phyloP scores from a whole-genome alignment of 2,797 vertebrate genomes.

The Rhodeus uyekii region DNA sequence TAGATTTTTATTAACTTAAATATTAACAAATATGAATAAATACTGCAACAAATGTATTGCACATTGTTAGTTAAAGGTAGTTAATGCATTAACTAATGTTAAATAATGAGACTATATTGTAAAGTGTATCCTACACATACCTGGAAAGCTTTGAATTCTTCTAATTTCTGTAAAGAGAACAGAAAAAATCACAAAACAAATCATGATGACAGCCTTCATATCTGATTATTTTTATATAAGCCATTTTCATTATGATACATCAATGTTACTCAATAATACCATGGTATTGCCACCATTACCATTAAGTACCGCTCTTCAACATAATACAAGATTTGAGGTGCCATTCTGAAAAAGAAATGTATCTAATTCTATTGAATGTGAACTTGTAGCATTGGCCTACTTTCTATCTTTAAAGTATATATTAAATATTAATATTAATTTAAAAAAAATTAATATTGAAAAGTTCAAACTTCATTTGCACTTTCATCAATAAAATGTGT shows the following conservation, averaged over 20 bases:
- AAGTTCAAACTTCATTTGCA: no score
- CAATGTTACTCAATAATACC: background rate
- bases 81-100: background rate
- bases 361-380: background rate
- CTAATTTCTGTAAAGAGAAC: conserved; percentile 61
- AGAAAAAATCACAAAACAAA: background rate
- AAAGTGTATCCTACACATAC: conserved; percentile 47
- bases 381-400: background rate
- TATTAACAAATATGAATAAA: background rate
- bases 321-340: background rate
- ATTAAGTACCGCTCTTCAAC: background rate
- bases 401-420: no score
- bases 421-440: no score
- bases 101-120: background rate
- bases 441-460: no score
- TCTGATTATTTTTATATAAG: background rate
- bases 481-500: no score
- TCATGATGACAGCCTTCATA: background rate
- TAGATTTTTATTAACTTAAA: background rate
- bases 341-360: background rate
- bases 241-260: background rate
- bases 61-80: no score
- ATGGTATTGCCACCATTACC: background rate
- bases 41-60: no score
- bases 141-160: conserved; percentile 64